Evolutionary conservation across 2,797 vertebrate genomes (phyloP), one percentile per base, ranked within the genome.

Genomic region (Typhlichthys eigenmanni): DNA sequence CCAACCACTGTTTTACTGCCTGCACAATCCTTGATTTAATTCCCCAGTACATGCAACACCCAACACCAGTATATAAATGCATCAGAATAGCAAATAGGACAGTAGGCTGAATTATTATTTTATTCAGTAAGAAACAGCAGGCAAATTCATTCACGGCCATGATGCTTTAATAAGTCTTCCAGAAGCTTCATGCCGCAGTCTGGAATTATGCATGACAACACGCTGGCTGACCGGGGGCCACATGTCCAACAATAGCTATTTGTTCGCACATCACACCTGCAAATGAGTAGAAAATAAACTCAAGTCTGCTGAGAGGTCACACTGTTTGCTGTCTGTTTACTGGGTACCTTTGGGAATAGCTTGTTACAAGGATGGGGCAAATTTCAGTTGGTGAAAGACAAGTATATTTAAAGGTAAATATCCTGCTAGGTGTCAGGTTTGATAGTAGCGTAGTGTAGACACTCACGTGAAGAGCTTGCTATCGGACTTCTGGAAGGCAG

Each of bases 251-350:
- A 82, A 68, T 60, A 71, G 78, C 59, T 71, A 76, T 75, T 74
- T 70, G 68, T 74, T 69, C 71, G 69, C 43, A 62, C 71, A 79
- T 80, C 71, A 55, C 66, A 84, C 77, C 69, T 74, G 66, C 67
- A 74, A 75, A 29, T 72, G 56, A 72, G 64, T 58, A 43, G 69
- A 68, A 80, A 84, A 76, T 74, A 84, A 83, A 81, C 13, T 53
- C 7, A 43, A 55, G 57, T 71, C 47, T 0, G 43, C 49, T 38
- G 59, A 75, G 60, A 11, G 47, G 57, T 47, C 69, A 62, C 51
- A 45, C 47, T 48, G 47, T 34, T 76, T 38, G 52, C 73, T 70
- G 63, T 65, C 60, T 61, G 66, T 64, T 75, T 69, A 56, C 60
- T 13, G 58, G 34, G 54, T 67, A 55, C 29, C 62, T 24, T 43